Evolutionary conservation across 2,797 vertebrate species (phyloP).

Genomic region (Microtus agrestis): DNA sequence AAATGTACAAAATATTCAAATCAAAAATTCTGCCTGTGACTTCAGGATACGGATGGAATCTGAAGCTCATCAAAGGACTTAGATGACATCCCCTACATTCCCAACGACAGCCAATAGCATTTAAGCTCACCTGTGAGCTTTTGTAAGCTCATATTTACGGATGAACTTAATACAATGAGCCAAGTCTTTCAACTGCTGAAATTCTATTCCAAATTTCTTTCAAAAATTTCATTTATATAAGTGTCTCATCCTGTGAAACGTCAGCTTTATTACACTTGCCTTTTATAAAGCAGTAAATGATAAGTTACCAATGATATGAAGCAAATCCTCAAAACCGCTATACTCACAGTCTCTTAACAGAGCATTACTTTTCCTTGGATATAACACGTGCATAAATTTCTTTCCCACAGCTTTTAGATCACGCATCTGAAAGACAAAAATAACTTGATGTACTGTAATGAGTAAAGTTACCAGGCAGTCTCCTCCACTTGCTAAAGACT

Average conservation of each 20-base stretch:
- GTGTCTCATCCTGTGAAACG: constrained; percentile 42
- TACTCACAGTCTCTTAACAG: constrained; percentile 96
- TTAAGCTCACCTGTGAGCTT: neutral
- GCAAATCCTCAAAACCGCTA: constrained; percentile 40
- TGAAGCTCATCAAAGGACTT: constrained; percentile 63
- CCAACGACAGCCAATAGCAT: constrained; percentile 19
- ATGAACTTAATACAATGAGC: constrained; percentile 35
- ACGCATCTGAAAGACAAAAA: constrained; percentile 90
- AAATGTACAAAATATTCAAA: constrained; percentile 20
- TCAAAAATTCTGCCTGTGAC: constrained; percentile 45
- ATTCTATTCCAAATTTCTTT: constrained; percentile 52
- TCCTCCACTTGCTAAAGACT: constrained; percentile 51
- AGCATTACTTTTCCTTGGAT: constrained; percentile 94
- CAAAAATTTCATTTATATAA: neutral
- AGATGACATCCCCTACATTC: neutral
- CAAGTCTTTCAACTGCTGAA: constrained; percentile 46
- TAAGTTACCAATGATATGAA: constrained; percentile 22
- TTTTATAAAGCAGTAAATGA: neutral
- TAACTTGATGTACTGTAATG: constrained; percentile 41
- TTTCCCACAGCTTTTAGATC: constrained; percentile 97
- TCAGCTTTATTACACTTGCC: neutral
- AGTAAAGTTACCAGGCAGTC: constrained; percentile 33
- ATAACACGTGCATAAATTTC: constrained; percentile 98
- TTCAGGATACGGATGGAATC: constrained; percentile 14
- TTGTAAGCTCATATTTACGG: constrained; percentile 25